Evolutionary conservation across 1,140 invertebrate species (phyloP).

Genomic region (Drosophila nigrodunni): DNA sequence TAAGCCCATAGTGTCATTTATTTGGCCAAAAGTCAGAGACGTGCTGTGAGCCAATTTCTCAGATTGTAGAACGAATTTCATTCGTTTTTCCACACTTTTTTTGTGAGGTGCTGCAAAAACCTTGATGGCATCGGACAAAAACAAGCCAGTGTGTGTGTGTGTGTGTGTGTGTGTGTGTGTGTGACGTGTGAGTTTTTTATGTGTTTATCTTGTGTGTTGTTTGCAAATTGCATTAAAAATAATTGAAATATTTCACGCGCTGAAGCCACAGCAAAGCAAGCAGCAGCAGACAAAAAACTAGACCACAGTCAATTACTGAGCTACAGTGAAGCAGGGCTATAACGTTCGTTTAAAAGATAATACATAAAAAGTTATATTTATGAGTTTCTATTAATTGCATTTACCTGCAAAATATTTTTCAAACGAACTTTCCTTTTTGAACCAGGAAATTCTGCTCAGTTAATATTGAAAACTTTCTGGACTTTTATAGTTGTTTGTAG

Average conservation of each 20-base stretch:
- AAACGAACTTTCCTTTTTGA: no score
- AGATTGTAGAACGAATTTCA: conserved; percentile 36
- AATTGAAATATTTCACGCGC: conserved; percentile 55
- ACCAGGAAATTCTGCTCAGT: no score
- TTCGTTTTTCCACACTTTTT: conserved; percentile 6
- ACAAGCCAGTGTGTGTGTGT: conserved; percentile 11
- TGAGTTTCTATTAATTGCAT: no score
- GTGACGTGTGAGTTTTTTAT: background rate
- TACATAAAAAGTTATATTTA: no score
- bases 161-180: conserved; percentile 15
- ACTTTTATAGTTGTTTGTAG: no score
- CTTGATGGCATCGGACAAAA: conserved; percentile 34
- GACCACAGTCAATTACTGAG: background rate
- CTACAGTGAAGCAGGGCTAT: conserved; percentile 1
- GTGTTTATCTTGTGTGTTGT: conserved; percentile 1
- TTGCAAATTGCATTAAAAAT: conserved; percentile 53
- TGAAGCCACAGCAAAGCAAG: conserved; percentile 45
- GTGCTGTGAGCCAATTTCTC: conserved; percentile 58
- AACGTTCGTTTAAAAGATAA: background rate
- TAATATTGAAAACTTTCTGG: no score
- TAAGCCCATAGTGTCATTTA: conserved; percentile 41
- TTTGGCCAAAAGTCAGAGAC: conserved; percentile 46
- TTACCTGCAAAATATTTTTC: no score
- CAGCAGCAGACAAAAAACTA: conserved; percentile 6
- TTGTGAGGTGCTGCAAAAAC: conserved; percentile 40